Evolutionary conservation across 2,888 invertebrate genomes (phyloP), one percentile per base, ranked within the genome.

Genomic region (Lypha dubia): DNA sequence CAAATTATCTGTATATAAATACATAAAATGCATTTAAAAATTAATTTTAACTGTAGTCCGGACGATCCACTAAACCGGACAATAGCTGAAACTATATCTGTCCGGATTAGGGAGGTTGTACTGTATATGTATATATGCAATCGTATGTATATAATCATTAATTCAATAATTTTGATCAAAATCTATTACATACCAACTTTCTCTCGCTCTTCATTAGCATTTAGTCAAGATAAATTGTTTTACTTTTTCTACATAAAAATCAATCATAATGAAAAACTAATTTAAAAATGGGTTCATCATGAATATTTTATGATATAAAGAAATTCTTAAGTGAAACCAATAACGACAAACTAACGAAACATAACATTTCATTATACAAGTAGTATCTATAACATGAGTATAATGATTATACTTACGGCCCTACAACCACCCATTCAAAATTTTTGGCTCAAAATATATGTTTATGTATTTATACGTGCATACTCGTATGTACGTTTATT

Each of bases 261-360:
- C 56, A 58, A 65, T 73, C 46, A 65, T 58, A 65, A 73, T 41
- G 35, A 79, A 65, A 73, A 73, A 58, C 38, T 73, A 73, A 65
- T 79, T 73, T 49, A 15, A 13, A 73, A 79, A 73, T 67, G 46
- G 56, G 46, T 65, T 79, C 71, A 24, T 65, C 71, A 65, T 49
- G 65, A 56, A 35, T 38, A 58, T 65, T 17, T 63, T 65, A 35
- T 71, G 8, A 65, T 46, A 73, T 70, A 53, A 70, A 56, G 63
- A 65, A 67, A 67, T 38, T 24, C 0, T 35, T 49, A n/a, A 49
- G 46, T 28, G 20, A 79, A 56, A 63, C n/a, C 53, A 63, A 56
- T 17, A 71, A 49, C 46, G 49, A 49, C 46, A 62, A 68, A 24
- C 15, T n/a, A 79, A 28, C n/a, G 13, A 62, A 46, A 22, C 9